Base-by-base conservation (phyloP, 1,140 invertebrate species). In the Diprion similis region DNA sequence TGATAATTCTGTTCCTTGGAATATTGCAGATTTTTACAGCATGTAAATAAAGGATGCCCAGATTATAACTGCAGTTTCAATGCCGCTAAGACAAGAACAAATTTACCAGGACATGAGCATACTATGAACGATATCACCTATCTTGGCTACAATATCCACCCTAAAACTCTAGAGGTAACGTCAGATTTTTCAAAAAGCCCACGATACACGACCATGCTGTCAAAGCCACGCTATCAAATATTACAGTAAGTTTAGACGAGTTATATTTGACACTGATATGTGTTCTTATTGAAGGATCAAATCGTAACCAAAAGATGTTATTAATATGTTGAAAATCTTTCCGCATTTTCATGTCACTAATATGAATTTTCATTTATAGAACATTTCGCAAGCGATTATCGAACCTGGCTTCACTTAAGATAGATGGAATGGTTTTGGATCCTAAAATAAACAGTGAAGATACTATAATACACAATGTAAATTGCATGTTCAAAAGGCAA, bases 61-160 rank as follows among this genome's bases (percentile, higher is more conserved):
- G n/a, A 15, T 10, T 73, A 73, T 48, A 69, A 69, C 18, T 73
- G 72, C 65, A 64, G 4, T 10, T 73, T 73, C 47, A 18, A 68
- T 9, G 13, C 18, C 8, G 13, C 10, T 18, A 73, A 73, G 37
- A 73, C 67, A 8, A 17, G 17, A 46, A 64, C 66, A 10, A 73
- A 73, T 59, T 73, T 73, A 68, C 10, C 10, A 15, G n/a, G 24
- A 4, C 3, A 59, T 15, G n/a, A 17, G 9, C 8, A 37, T 37
- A 37, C 24, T 37, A 37, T 37, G 24, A 37, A 37, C 24, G 11
- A 13, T 8, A 59, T 59, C 51, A 59, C 51, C 11, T 59, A 15
- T 59, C 15, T 73, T 2, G 72, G 72, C 37, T 73, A 45, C 19
- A 48, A 45, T 19, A 69, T 69, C 47, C 18, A 73, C 46, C 51